A percentile compares a stretch with the other conserved stretches of the same genome.
Conservation (phyloP, 2,888 invertebrate genomes). For the Alloscopus bannaensis region DNA sequence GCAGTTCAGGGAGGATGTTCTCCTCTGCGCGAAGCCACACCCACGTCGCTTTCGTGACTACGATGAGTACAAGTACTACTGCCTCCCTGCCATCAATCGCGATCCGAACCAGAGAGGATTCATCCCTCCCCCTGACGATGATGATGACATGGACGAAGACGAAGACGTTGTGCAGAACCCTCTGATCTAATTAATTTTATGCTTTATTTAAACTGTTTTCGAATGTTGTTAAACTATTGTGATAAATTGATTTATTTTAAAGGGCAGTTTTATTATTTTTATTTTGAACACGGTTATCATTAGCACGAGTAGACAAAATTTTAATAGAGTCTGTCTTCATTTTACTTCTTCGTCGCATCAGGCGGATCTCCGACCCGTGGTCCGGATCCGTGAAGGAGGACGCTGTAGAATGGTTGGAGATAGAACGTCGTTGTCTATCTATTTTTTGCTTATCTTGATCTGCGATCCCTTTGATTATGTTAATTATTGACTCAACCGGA, state of each 20-base stretch:
- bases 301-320: neutral
- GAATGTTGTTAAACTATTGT: neutral
- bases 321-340: neutral
- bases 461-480: neutral
- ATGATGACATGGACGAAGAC: neutral
- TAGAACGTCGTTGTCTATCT: neutral
- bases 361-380: neutral
- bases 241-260: neutral
- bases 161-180: neutral
- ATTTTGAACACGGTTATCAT: neutral
- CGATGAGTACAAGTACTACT: conserved; percentile 43
- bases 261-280: neutral
- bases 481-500: neutral
- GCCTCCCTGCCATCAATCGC: conserved; percentile 14
- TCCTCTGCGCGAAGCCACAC: conserved; percentile 43
- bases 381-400: neutral
- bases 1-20: neutral
- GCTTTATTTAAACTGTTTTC: neutral
- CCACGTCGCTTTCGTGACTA: conserved; percentile 39
- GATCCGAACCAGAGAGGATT: conserved; percentile 12
- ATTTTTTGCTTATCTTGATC: neutral
- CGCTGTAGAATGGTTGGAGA: neutral
- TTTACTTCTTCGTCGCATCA: neutral
- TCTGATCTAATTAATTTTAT: neutral
- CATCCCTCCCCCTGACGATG: neutral